Percentiles rank a stretch among this genome's conserved stretches.
Evolutionary conservation across 2,113 vertebrate genomes (phyloP).

Genomic region (Colistium nudipinnis): DNA sequence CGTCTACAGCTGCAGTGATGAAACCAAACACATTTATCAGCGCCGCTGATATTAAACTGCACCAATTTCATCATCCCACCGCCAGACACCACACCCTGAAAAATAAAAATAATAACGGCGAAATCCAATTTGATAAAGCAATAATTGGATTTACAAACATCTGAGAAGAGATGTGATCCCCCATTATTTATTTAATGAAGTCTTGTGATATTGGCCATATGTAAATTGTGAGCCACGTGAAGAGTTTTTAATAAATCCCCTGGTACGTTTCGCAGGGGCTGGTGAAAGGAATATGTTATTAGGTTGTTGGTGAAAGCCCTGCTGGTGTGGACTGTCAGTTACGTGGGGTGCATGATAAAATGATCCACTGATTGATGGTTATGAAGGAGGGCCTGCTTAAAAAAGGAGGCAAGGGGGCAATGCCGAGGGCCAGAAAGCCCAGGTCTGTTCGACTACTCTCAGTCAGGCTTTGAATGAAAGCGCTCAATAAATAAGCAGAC

Average conservation of each 20-base stretch:
- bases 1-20: conserved; percentile 70
- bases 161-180: conserved; percentile 76
- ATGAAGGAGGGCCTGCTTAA: conserved; percentile 48
- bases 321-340: conserved; percentile 48
- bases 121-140: conserved; percentile 81
- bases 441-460: conserved; percentile 59
- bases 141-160: conserved; percentile 82
- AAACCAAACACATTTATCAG: conserved; percentile 81
- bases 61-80: conserved; percentile 74
- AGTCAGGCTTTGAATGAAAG: conserved; percentile 59
- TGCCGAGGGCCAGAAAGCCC: conserved; percentile 51
- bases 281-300: conserved; percentile 67
- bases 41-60: conserved; percentile 74
- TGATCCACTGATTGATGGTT: conserved; percentile 72
- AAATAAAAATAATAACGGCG: conserved; percentile 73
- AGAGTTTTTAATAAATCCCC: conserved; percentile 68
- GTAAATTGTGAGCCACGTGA: conserved; percentile 76
- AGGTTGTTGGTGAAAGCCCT: conserved; percentile 44
- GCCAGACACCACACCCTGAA: conserved; percentile 60
- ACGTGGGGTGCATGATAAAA: conserved; percentile 68
- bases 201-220: conserved; percentile 75
- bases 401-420: conserved; percentile 47
- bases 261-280: conserved; percentile 54
- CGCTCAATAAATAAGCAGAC: conserved; percentile 70
- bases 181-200: conserved; percentile 80